Conservation (phyloP, 1,140 invertebrate species). For the Gerris buenoi region DNA sequence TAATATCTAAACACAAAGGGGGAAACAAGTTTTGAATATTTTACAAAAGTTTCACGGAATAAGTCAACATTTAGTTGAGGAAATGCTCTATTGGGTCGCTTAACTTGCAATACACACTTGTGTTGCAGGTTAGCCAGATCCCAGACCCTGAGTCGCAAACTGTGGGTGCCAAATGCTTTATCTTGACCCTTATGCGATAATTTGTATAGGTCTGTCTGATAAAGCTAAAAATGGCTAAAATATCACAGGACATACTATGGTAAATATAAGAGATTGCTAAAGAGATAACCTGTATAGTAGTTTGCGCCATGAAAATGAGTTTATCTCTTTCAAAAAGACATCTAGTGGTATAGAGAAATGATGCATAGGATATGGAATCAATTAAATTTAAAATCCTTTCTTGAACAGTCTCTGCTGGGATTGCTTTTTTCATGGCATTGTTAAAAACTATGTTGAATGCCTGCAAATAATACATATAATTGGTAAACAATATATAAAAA, state of each 20-base stretch:
- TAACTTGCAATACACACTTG: too few species aligned
- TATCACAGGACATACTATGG: too few species aligned
- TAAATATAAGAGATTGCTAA: too few species aligned
- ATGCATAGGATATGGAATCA: slow-evolving; percentile 72
- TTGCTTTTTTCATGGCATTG: slow-evolving; percentile 61
- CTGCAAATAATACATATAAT: slow-evolving; percentile 23
- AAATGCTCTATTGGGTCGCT: too few species aligned
- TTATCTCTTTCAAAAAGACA: slow-evolving; percentile 89
- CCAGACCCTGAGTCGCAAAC: too few species aligned
- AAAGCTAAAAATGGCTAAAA: too few species aligned
- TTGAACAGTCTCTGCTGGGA: slow-evolving; percentile 46
- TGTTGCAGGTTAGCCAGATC: too few species aligned
- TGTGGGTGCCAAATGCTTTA: too few species aligned
- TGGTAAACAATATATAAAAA: too few species aligned
- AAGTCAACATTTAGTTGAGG: too few species aligned
- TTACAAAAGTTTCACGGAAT: neutral
- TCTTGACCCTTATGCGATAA: too few species aligned
- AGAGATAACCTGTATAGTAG: slow-evolving; percentile 56
- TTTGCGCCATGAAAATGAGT: slow-evolving; percentile 75
- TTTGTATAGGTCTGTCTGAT: too few species aligned
- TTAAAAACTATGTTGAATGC: slow-evolving; percentile 87
- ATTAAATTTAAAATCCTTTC: slow-evolving; percentile 61
- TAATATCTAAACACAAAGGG: slow-evolving; percentile 39
- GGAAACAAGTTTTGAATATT: neutral
- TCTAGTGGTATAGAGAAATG: slow-evolving; percentile 75